A percentile compares a stretch with the other conserved stretches of the same genome.
These are phyloP conservation scores for Misgurnus mizolepis DNA, from an alignment of 2,113 vertebrate genomes.

Conservation along the genomic window DNA sequence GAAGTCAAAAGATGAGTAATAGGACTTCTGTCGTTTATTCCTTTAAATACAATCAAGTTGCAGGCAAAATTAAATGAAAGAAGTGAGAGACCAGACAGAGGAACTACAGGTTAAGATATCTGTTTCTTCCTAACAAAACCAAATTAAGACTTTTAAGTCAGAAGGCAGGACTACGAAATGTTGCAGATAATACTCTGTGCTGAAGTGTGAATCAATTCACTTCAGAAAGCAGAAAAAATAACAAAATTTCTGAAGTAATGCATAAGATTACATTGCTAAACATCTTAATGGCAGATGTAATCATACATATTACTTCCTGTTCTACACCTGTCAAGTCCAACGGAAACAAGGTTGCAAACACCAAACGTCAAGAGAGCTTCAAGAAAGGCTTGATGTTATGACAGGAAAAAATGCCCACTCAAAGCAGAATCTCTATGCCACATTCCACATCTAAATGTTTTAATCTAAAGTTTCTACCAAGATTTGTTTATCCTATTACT, in stretches of 20 bases:
- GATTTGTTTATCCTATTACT: too few species aligned
- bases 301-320: neutral
- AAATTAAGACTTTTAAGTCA: neutral
- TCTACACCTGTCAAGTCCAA: neutral
- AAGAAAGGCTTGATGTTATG: neutral
- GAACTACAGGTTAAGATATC: neutral
- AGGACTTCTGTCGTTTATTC: too few species aligned
- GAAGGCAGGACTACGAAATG: neutral
- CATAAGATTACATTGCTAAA: neutral
- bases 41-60: neutral
- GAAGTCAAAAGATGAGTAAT: too few species aligned
- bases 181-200: neutral
- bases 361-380: neutral
- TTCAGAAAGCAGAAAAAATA: neutral
- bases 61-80: neutral
- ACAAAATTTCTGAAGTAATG: neutral
- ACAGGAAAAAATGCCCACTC: neutral
- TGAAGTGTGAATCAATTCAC: slow-evolving; percentile 9
- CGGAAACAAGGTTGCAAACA: neutral
- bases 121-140: neutral
- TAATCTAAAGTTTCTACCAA: neutral
- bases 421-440: neutral
- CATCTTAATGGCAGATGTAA: neutral
- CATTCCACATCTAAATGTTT: neutral
- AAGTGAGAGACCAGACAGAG: neutral